Conservation (phyloP, 2,888 invertebrate species). For the Napeogenes inachia region DNA sequence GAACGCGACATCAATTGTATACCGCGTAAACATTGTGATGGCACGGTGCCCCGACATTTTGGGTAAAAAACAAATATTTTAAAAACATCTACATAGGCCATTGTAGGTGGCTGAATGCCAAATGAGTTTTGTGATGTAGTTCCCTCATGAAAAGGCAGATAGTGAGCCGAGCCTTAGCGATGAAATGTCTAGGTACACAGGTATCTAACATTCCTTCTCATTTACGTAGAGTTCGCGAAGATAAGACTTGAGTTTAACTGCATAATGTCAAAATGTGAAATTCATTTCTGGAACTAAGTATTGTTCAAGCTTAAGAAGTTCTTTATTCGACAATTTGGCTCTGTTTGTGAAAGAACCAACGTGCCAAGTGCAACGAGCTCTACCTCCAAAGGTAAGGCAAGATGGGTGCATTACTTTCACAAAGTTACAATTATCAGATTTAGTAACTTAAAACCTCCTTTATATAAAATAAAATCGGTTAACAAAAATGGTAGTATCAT, state of each 20-base stretch:
- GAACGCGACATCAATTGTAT: constrained; percentile 5
- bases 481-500: no score
- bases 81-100: constrained; percentile 65
- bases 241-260: constrained; percentile 27
- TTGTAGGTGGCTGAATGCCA: constrained; percentile 74
- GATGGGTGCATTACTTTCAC: neutral
- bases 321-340: constrained; percentile 32
- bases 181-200: constrained; percentile 47
- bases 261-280: constrained; percentile 27
- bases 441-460: no score
- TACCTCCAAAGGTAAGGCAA: constrained; percentile 2
- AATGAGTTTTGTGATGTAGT: constrained; percentile 71
- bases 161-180: constrained; percentile 53
- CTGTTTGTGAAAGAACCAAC: constrained; percentile 24
- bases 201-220: constrained; percentile 35
- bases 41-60: constrained; percentile 47
- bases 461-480: no score
- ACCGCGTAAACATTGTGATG: constrained; percentile 46
- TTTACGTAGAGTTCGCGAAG: constrained; percentile 28
- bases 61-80: constrained; percentile 59
- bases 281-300: constrained; percentile 29
- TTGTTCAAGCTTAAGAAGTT: constrained; percentile 32
- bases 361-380: constrained; percentile 27
- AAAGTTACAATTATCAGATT: no score
- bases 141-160: constrained; percentile 51